Evolutionary conservation across 2,888 invertebrate species (phyloP).

Genomic region (Theodoxus fluviatilis): DNA sequence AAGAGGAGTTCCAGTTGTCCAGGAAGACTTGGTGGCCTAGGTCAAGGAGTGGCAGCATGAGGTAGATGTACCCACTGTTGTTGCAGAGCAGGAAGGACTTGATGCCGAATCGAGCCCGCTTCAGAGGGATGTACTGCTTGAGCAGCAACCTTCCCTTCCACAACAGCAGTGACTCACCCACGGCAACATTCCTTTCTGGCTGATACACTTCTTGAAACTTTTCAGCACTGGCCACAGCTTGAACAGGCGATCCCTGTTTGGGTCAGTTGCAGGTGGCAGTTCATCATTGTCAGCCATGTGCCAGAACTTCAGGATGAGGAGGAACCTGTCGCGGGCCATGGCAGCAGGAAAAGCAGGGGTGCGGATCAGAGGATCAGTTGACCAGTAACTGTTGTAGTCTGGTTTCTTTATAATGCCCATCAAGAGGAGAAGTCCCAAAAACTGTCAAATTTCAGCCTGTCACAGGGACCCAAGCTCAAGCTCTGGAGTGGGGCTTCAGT

Average conservation of each 20-base stretch:
- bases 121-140: too few relatives aligned
- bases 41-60: too few relatives aligned
- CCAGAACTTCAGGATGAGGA: slow-evolving; percentile 21
- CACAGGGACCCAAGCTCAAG: not conserved
- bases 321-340: slow-evolving; percentile 24
- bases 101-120: too few relatives aligned
- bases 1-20: too few relatives aligned
- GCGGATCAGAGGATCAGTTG: not conserved
- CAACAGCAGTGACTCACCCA: too few relatives aligned
- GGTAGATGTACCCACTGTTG: too few relatives aligned
- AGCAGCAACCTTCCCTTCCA: too few relatives aligned
- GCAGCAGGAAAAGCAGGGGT: slow-evolving; percentile 1
- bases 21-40: too few relatives aligned
- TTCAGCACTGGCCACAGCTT: slow-evolving; percentile 21
- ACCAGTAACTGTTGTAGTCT: slow-evolving; percentile 17
- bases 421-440: not conserved
- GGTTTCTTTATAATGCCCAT: slow-evolving; percentile 22
- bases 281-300: slow-evolving; percentile 18
- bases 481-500: not conserved
- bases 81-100: too few relatives aligned
- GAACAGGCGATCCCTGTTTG: slow-evolving; percentile 19
- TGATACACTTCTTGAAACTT: too few relatives aligned
- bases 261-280: not conserved
- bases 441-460: slow-evolving; percentile 13
- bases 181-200: too few relatives aligned